A percentile compares a stretch with the other conserved stretches of the same genome.
Conservation (phyloP, 2,888 invertebrate species). For the Cephus pygmeus region DNA sequence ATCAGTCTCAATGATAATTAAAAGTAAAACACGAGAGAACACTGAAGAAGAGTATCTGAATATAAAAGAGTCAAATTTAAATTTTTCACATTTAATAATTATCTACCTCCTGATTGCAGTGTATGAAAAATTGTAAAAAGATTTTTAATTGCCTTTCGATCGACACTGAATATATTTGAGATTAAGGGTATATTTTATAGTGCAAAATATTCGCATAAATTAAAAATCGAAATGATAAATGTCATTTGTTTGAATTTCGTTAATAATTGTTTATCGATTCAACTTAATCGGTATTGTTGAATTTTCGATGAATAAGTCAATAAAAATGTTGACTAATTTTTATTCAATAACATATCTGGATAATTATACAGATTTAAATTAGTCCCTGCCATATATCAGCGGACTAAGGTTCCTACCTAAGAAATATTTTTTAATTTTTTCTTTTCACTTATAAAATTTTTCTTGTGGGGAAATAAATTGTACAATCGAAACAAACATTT, state of each 20-base stretch:
- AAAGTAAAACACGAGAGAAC: background rate
- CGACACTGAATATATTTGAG: background rate
- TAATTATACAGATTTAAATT: background rate
- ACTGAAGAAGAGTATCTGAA: background rate
- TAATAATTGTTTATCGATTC: too few relatives aligned
- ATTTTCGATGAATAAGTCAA: too few relatives aligned
- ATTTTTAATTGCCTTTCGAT: background rate
- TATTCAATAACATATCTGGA: background rate
- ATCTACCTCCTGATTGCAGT: background rate
- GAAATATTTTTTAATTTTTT: too few relatives aligned
- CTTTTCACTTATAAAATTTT: too few relatives aligned
- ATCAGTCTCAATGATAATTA: background rate
- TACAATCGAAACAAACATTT: background rate
- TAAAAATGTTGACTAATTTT: background rate
- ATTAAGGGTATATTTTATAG: background rate
- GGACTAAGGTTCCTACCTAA: background rate
- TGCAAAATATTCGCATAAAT: background rate
- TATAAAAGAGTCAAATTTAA: background rate
- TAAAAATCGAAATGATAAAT: background rate
- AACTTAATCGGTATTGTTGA: too few relatives aligned
- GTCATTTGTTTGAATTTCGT: too few relatives aligned
- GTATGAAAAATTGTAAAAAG: background rate
- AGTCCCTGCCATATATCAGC: background rate
- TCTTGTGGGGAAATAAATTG: too few relatives aligned
- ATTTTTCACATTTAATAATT: background rate